Evolutionary conservation across 2,888 invertebrate species (phyloP), one percentile per base, ranked within the genome.

Genomic region (Flexamia atlantica): DNA sequence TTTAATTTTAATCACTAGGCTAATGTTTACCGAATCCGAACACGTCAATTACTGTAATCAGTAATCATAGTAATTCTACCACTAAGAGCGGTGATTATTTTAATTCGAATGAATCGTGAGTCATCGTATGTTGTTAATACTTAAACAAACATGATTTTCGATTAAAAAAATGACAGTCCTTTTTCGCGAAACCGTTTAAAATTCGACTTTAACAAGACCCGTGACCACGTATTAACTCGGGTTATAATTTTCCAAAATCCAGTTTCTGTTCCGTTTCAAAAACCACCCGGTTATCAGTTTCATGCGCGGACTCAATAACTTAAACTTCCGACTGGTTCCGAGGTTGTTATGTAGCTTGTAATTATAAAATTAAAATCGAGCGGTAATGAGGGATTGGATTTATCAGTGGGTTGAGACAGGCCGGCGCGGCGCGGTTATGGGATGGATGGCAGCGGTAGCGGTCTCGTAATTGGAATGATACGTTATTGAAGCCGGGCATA

Each of bases 331-430:
- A 64, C 64, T 30, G 2, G 64, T 64, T 64, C 64, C 12, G 64
- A 64, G 64, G 64, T 30, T 64, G 64, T 64, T 64, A 12, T 64
- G 64, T 30, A 14, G 64, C 28, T 64, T 64, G 64, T 64, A 64
- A 64, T 64, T 64, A 64, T 64, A 64, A 64, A 64, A 64, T 64
- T 64, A 64, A 28, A 64, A 64, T 64, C 64, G 30, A 23, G 64
- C 28, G n/a, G 40, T 70, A 70, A 70, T 70, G 70, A 70, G 70
- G 17, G 36, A 70, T 40, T 1, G 36, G 70, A 70, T 70, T 70
- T 70, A 70, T 70, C 36, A 70, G 30, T 7, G 32, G 0, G 32
- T 17, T 3, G 32, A 14, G 17, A 25, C 32, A 14, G n/a, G 32
- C 30, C 17, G 23, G 68, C 68, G 68, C 40, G 70, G 20, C 40